Conservation (phyloP, 2,888 invertebrate genomes). For the Drosophila helvetica region DNA sequence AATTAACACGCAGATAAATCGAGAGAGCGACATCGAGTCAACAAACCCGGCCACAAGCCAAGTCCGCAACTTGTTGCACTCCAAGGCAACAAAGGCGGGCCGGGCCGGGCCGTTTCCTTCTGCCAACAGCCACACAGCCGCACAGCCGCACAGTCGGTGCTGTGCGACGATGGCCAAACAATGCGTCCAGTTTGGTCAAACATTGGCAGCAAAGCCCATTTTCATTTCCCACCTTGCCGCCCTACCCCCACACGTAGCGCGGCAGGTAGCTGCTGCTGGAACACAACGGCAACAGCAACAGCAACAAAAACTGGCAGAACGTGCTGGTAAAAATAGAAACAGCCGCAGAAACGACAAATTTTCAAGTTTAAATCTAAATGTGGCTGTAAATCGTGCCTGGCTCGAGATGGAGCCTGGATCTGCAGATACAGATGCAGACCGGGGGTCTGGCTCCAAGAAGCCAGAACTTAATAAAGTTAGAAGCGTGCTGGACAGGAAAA, state of each 20-base stretch:
- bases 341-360: constrained; percentile 45
- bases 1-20: constrained; percentile 62
- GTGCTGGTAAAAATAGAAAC: constrained; percentile 42
- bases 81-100: constrained; percentile 13
- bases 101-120: constrained; percentile 14
- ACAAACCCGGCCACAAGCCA: constrained; percentile 26
- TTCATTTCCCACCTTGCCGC: constrained; percentile 24
- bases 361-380: constrained; percentile 71
- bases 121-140: constrained; percentile 9
- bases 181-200: constrained; percentile 42
- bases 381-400: constrained; percentile 57
- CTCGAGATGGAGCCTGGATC: constrained; percentile 17
- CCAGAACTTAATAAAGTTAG: constrained; percentile 28
- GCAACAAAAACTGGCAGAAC: constrained; percentile 65
- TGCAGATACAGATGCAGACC: constrained; percentile 11
- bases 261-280: constrained; percentile 55
- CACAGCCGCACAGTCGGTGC: background rate
- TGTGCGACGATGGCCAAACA: constrained; percentile 21
- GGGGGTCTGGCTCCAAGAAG: constrained; percentile 13
- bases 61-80: constrained; percentile 21
- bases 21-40: constrained; percentile 38
- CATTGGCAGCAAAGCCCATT: constrained; percentile 27
- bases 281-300: too few relatives aligned
- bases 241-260: constrained; percentile 60
- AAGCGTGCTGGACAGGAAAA: constrained; percentile 36